Conservation (phyloP, 1,140 invertebrate species). For the Berghia stephanieae region DNA sequence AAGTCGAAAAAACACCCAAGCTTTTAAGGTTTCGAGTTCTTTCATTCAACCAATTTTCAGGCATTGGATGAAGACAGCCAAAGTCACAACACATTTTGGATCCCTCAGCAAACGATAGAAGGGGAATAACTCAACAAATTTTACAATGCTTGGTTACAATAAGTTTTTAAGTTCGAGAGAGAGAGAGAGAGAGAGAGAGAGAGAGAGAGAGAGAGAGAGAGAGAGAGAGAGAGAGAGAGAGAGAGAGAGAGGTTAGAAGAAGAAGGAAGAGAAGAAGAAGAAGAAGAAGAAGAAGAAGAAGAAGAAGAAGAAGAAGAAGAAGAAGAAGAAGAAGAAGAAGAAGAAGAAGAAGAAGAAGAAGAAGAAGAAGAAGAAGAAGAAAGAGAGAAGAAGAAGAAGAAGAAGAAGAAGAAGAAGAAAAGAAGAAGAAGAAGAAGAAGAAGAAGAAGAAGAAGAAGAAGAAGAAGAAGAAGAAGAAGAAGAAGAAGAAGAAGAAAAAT, state of each 20-base stretch:
- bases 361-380: neutral
- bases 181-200: neutral
- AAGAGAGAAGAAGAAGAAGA: neutral
- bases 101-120: too few species aligned
- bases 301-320: neutral
- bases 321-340: neutral
- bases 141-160: too few species aligned
- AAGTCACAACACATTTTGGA: too few species aligned
- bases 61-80: too few species aligned
- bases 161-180: too few species aligned
- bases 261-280: neutral
- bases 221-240: neutral
- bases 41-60: too few species aligned
- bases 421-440: neutral
- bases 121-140: too few species aligned
- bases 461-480: conserved; percentile 1
- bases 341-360: neutral
- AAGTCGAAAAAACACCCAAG: too few species aligned
- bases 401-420: conserved; percentile 1
- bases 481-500: neutral
- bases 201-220: conserved; percentile 15
- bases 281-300: conserved; percentile 11
- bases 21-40: too few species aligned
- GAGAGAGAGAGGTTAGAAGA: conserved; percentile 3
- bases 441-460: neutral